Percentiles rank a stretch among this genome's conserved stretches.
phyloP scores from a whole-genome alignment of 1,140 invertebrate species.

The Nasonia vitripennis region DNA sequence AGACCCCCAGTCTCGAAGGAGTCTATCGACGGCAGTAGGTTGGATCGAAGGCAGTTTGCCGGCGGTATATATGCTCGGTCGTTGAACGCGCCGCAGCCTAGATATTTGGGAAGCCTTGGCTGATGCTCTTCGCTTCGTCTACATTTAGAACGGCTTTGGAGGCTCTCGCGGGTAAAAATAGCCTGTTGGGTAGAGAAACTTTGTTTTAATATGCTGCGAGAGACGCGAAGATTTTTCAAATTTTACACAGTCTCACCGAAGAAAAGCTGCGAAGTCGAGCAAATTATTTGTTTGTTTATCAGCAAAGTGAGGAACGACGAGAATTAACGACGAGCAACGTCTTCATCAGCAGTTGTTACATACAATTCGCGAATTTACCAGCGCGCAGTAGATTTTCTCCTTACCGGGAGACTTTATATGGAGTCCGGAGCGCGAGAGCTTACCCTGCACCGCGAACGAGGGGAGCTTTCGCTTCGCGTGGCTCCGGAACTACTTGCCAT shows the following conservation, averaged over 20 bases:
- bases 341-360: not conserved
- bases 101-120: not conserved
- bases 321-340: not conserved
- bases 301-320: not conserved
- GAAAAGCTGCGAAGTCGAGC: not conserved
- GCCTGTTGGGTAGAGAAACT: not conserved
- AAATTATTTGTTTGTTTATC: not conserved
- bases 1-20: not conserved
- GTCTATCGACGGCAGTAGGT: not conserved
- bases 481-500: constrained; percentile 35
- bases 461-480: not conserved
- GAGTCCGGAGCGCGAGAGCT: not conserved
- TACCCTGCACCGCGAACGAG: not conserved
- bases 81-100: not conserved
- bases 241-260: not conserved
- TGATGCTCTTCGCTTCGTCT: not conserved
- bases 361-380: not conserved
- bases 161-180: not conserved
- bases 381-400: not conserved
- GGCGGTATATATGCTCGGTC: not conserved
- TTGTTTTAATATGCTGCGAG: not conserved
- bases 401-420: not conserved
- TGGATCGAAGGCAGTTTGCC: not conserved
- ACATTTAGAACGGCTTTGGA: not conserved
- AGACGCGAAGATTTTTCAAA: not conserved